Evolutionary conservation across 2,113 vertebrate genomes (phyloP).

Genomic region (Nematolebias whitei): DNA sequence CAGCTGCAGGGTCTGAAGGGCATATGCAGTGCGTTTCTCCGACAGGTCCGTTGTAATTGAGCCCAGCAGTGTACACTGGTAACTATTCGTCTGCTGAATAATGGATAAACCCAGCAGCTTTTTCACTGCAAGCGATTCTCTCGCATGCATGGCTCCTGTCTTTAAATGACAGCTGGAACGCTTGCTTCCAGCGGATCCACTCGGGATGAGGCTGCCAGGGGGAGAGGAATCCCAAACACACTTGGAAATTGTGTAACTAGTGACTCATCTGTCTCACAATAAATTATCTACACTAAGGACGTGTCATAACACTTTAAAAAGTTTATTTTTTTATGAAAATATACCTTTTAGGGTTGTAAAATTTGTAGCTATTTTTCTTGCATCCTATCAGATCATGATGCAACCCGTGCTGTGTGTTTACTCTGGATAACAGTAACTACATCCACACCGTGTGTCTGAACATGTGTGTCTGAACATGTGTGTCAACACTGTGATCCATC

Average conservation of each 20-base stretch:
- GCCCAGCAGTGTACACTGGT: slow-evolving; percentile 43
- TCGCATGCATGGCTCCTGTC: slow-evolving; percentile 45
- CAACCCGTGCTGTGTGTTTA: slow-evolving; percentile 34
- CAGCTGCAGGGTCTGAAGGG: slow-evolving; percentile 21
- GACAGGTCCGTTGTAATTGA: slow-evolving; percentile 52
- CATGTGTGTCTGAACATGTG: slow-evolving; percentile 13
- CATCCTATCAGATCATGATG: slow-evolving; percentile 24
- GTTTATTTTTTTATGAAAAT: background rate
- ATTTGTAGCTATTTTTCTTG: background rate
- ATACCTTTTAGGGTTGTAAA: background rate
- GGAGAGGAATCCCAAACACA: slow-evolving; percentile 4
- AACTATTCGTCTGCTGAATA: slow-evolving; percentile 66
- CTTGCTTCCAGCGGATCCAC: slow-evolving; percentile 17
- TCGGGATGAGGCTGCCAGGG: slow-evolving; percentile 7
- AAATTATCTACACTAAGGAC: background rate
- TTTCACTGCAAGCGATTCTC: slow-evolving; percentile 52
- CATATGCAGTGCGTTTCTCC: background rate
- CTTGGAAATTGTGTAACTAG: background rate
- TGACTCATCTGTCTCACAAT: background rate
- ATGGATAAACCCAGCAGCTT: slow-evolving; percentile 57
- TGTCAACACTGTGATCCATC: slow-evolving; percentile 50
- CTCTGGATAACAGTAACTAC: slow-evolving; percentile 39
- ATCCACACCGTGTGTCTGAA: too few species aligned
- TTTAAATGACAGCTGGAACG: slow-evolving; percentile 51
- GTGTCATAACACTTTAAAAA: background rate